Evolutionary conservation across 2,113 vertebrate species (phyloP).

Genomic region (Ia io): DNA sequence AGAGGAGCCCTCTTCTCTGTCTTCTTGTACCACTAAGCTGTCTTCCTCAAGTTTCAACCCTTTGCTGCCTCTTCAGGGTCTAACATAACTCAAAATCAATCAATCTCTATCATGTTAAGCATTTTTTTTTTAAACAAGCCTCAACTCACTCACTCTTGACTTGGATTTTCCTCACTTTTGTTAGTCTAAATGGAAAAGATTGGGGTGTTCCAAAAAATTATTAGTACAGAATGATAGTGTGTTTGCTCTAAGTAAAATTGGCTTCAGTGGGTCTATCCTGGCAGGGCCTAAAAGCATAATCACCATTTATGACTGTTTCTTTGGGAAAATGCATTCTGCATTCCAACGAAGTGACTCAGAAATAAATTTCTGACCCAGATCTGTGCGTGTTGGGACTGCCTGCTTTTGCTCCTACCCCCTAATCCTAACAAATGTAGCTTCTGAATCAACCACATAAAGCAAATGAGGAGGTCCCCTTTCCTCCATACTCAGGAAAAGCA

Average conservation of each 20-base stretch:
- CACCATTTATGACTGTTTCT: not conserved
- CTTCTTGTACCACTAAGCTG: not conserved
- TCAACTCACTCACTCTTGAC: not conserved
- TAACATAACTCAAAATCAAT: not conserved
- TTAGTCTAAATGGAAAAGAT: not conserved
- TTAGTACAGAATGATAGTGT: not conserved
- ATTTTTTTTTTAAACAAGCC: not conserved
- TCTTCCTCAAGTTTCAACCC: not conserved
- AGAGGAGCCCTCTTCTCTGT: not conserved
- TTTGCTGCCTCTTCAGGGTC: not conserved
- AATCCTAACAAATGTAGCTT: not conserved
- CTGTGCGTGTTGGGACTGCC: not conserved
- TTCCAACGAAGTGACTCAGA: slow-evolving; percentile 21
- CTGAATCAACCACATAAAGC: not conserved
- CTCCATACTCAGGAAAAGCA: not conserved
- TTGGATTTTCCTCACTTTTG: not conserved
- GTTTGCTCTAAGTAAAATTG: not conserved
- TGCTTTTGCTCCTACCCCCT: not conserved
- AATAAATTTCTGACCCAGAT: slow-evolving; percentile 2
- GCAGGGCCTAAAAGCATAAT: not conserved
- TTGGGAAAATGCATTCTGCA: not conserved
- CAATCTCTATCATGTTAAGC: not conserved
- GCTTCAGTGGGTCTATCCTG: not conserved
- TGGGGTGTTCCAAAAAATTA: not conserved
- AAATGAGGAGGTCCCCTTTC: not conserved